Percentiles rank a stretch among this genome's conserved stretches.
These are phyloP conservation scores for Pelodytes ibericus DNA, from an alignment of 2,797 vertebrate species.

Conservation along the genomic window DNA sequence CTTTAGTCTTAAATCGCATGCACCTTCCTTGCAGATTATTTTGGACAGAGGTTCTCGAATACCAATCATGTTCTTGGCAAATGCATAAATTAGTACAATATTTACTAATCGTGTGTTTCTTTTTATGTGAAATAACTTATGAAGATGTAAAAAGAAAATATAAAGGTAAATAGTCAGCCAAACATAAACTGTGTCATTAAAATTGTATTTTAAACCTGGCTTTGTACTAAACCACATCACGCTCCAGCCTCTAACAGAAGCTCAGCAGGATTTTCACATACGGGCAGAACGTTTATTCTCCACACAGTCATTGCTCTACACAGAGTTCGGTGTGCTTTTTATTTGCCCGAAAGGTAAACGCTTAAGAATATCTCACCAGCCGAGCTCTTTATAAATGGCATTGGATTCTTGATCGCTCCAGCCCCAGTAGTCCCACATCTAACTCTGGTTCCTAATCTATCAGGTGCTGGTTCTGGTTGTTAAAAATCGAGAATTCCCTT, in stretches of 20 bases:
- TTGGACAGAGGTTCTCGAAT: too few relatives aligned
- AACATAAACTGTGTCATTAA: constrained; percentile 53
- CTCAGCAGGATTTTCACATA: constrained; percentile 48
- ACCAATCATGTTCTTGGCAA: too few relatives aligned
- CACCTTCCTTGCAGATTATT: too few relatives aligned
- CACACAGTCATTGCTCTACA: constrained; percentile 22
- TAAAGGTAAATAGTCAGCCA: constrained; percentile 45
- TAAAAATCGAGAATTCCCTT: too few relatives aligned
- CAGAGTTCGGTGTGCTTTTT: not conserved
- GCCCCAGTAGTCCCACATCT: constrained; percentile 49
- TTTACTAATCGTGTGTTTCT: not conserved
- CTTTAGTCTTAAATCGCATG: too few relatives aligned
- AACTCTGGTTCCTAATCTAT: not conserved
- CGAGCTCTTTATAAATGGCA: constrained; percentile 17
- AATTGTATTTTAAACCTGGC: constrained; percentile 48
- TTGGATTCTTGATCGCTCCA: constrained; percentile 41
- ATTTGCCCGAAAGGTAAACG: constrained; percentile 52
- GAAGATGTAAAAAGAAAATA: constrained; percentile 15
- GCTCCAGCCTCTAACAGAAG: constrained; percentile 59
- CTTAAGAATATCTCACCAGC: constrained; percentile 6
- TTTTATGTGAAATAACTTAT: not conserved
- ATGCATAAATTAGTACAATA: too few relatives aligned
- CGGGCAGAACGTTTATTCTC: constrained; percentile 45
- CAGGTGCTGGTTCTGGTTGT: not conserved
- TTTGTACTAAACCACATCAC: constrained; percentile 49